Evolutionary conservation across 2,888 invertebrate species (phyloP), one percentile per base, ranked within the genome.

Genomic region (Apoda limacodes): DNA sequence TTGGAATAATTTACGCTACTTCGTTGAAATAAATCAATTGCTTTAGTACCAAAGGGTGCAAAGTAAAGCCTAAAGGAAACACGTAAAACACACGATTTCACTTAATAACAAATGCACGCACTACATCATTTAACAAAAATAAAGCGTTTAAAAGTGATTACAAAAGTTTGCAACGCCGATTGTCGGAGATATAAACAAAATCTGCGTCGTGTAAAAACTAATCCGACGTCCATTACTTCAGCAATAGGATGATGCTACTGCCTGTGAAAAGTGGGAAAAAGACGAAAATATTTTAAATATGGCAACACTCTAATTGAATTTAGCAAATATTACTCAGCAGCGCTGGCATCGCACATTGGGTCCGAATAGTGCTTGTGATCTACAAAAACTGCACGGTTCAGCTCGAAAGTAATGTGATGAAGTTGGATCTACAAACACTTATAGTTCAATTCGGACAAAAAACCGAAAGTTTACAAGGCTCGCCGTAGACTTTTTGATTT

Each of bases 151-250:
- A 74, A 74, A 75, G 59, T 69, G 56, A 60, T 69, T 69, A 58
- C 55, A 78, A 80, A 80, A 78, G 76, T 80, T 78, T 78, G 60
- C 52, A 54, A 59, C 55, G 66, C 62, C 65, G 72, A 72, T 75
- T 69, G 56, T 60, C 71, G 75, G 52, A 62, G 68, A 74, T 80
- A 75, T 78, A 80, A 80, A 80, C 80, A 80, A 76, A 72, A 67
- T 60, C 58, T 61, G 67, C 65, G 56, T 64, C 60, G 55, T 60
- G 54, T 56, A 55, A 60, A 64, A 60, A 65, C 60, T 60, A 40
- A 52, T 55, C 52, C 63, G 68, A 80, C 80, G 80, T 78, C 80
- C 80, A 80, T 80, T 75, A 61, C 67, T 55, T 55, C 52, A 57
- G 62, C 67, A 69, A 58, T 62, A 60, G 59, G 61, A 60, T 66